Base-by-base conservation (phyloP, 2,797 vertebrate genomes). In the Syngnathus acus region DNA sequence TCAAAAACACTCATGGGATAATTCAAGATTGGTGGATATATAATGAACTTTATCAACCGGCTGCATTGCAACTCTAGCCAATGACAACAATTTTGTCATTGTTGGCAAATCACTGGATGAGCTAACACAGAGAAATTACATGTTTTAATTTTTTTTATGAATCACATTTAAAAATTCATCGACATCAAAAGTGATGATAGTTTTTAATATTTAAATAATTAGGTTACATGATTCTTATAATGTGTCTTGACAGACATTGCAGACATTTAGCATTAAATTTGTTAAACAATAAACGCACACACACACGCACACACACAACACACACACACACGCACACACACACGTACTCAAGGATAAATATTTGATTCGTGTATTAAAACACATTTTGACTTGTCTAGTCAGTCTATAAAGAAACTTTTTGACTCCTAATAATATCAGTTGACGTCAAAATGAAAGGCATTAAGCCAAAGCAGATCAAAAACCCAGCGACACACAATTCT, bases 391-490 rank as follows among this genome's bases (percentile, higher is more conserved):
- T 39, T 9, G 57, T 39, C 21, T 17, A 39, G 57, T 38, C 55
- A 17, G 14, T 37, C 55, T 58, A 60, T 10, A 57, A 21, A 40
- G 37, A 42, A 10, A 61, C 11, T 21, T 40, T 40, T 38, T 40
- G 8, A 17, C 16, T 19, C 7, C 4, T 32, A 32, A 32, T 32
- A 19, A 17, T 59, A 9, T 17, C 8, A 4, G 16, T 59, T 19
- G 57, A 19, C 57, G 4, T 59, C 3, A 11, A 59, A 38, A 59
- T 60, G 38, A 60, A 60, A 8, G n/a, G 42, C 11, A 7, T 21
- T 4, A 45, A 65, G 63, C 67, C 40, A 65, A 55, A 72, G 19
- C 57, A 65, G 61, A 80, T 80, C 72, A 81, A 75, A 78, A 72
- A 70, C 65, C 23, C 62, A 6, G 60, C 60, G 14, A 14, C 32